Evolutionary conservation across 2,113 vertebrate species (phyloP).

Genomic region (Candoia aspera): DNA sequence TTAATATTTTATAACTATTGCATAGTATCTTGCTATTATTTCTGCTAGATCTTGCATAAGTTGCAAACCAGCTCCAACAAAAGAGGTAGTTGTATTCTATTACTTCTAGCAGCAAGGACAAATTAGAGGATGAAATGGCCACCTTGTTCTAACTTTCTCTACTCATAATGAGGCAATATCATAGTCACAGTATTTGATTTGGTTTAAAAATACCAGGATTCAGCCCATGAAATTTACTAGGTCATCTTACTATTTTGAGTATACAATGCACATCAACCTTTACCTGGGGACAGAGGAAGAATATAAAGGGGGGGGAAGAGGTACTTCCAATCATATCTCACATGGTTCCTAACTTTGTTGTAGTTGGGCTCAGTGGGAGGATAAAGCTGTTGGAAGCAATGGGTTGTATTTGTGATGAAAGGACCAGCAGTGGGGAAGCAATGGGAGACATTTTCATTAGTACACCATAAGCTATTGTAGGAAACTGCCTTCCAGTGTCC

Average conservation of each 20-base stretch:
- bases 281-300: not conserved
- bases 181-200: too few relatives aligned
- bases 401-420: not conserved
- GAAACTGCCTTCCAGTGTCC: not conserved
- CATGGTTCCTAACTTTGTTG: not conserved
- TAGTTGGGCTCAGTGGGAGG: not conserved
- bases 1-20: not conserved
- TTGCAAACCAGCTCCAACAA: not conserved
- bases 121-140: too few relatives aligned
- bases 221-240: not conserved
- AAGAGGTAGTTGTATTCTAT: not conserved
- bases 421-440: not conserved
- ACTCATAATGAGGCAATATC: not conserved
- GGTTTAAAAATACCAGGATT: not conserved
- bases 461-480: not conserved
- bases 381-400: not conserved
- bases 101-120: not conserved
- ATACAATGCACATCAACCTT: not conserved
- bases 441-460: not conserved
- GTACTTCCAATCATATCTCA: not conserved
- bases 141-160: too few relatives aligned
- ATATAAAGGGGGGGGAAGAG: not conserved
- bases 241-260: not conserved
- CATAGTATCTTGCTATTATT: not conserved
- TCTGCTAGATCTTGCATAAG: not conserved